Conservation (phyloP, 2,888 invertebrate species). For the Adelognathus sp. region DNA sequence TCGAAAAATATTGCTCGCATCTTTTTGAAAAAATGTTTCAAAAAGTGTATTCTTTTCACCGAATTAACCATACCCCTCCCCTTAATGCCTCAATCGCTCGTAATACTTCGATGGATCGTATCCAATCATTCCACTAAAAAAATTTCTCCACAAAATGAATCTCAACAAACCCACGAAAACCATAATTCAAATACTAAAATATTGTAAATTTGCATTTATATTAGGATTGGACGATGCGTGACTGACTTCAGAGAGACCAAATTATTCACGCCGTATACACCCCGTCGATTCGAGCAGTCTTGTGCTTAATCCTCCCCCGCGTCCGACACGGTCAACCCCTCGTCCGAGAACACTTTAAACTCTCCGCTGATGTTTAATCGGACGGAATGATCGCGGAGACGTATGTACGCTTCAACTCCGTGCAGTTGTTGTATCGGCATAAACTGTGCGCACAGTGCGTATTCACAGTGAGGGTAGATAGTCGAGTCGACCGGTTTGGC, state of each 20-base stretch:
- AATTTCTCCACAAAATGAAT: too few species aligned
- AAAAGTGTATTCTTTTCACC: too few species aligned
- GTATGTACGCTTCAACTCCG: slow-evolving; percentile 55
- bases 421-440: slow-evolving; percentile 21
- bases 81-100: too few species aligned
- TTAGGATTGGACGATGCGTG: slow-evolving; percentile 73
- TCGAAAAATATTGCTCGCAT: too few species aligned
- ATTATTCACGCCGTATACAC: slow-evolving; percentile 69
- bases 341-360: slow-evolving; percentile 68
- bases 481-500: neutral
- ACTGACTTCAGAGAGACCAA: slow-evolving; percentile 60
- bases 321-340: slow-evolving; percentile 14
- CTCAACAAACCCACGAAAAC: too few species aligned
- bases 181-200: too few species aligned
- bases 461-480: neutral
- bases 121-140: too few species aligned
- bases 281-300: slow-evolving; percentile 69
- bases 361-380: slow-evolving; percentile 70
- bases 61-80: too few species aligned
- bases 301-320: slow-evolving; percentile 36
- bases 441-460: slow-evolving; percentile 3
- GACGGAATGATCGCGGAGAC: slow-evolving; percentile 71
- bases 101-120: too few species aligned
- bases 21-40: too few species aligned
- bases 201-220: slow-evolving; percentile 78